Percentiles rank a stretch among this genome's conserved stretches.
Conservation (phyloP, 92 coral and sea anemone genomes). For the Metridium senile region DNA sequence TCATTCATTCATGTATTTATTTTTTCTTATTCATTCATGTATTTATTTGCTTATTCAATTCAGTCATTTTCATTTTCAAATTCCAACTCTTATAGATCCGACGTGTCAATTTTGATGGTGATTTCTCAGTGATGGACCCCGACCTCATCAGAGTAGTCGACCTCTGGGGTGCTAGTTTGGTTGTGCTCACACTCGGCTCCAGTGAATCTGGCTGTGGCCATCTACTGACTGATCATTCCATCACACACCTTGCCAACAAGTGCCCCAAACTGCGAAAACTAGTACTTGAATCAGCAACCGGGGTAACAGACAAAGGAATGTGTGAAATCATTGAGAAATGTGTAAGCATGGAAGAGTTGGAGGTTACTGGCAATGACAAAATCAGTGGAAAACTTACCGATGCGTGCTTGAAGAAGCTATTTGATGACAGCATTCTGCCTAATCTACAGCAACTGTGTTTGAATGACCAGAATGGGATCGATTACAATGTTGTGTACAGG, state of each 20-base stretch:
- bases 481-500: constrained; percentile 82
- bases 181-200: constrained; percentile 87
- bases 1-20: constrained; percentile 11
- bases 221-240: constrained; percentile 72
- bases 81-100: constrained; percentile 47
- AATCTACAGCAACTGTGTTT: constrained; percentile 67
- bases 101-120: constrained; percentile 71
- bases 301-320: constrained; percentile 77
- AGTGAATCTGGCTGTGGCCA: constrained; percentile 86
- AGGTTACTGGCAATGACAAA: constrained; percentile 91
- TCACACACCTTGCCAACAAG: constrained; percentile 80
- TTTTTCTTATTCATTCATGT: neutral
- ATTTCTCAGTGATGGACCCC: constrained; percentile 80
- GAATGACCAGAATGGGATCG: constrained; percentile 81
- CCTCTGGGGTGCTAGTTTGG: constrained; percentile 71
- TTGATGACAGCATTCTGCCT: constrained; percentile 73
- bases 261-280: constrained; percentile 87
- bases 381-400: constrained; percentile 81
- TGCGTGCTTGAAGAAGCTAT: constrained; percentile 72
- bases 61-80: neutral
- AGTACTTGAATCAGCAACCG: constrained; percentile 87
- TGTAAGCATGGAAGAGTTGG: constrained; percentile 79
- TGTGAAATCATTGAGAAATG: constrained; percentile 72
- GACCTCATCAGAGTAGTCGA: constrained; percentile 83
- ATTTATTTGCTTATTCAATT: neutral